Conservation (phyloP, 2,797 vertebrate genomes). For the Poeciliopsis presidionis region DNA sequence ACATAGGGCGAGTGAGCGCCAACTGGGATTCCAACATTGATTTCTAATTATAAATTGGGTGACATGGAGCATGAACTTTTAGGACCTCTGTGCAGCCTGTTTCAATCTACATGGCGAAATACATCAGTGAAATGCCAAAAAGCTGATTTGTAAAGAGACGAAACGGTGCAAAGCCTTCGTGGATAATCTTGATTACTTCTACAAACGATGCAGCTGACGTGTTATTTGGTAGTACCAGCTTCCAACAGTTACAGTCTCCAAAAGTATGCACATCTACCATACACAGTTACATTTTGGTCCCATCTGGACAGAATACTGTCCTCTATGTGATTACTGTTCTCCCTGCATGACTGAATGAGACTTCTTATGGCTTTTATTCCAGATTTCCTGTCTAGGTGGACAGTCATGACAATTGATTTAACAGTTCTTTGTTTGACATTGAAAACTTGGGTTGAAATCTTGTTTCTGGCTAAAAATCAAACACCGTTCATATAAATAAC, state of each 20-base stretch:
- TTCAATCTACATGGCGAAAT: background rate
- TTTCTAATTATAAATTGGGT: background rate
- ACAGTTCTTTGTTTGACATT: background rate
- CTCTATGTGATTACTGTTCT: background rate
- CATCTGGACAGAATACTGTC: background rate
- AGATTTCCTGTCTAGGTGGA: background rate
- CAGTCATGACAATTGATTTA: background rate
- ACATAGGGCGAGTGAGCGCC: background rate
- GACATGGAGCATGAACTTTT: constrained; percentile 5
- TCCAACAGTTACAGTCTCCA: background rate
- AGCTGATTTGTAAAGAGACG: background rate
- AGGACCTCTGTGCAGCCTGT: background rate
- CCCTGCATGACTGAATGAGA: background rate
- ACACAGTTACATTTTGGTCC: background rate
- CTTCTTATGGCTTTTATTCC: background rate
- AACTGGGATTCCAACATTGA: constrained; percentile 1
- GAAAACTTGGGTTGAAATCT: background rate
- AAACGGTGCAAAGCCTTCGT: background rate
- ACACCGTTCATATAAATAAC: background rate
- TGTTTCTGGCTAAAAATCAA: background rate
- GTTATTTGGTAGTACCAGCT: background rate
- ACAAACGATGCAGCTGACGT: background rate
- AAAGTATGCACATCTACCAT: background rate
- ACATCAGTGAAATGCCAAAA: background rate
- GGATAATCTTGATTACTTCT: background rate